Evolutionary conservation across 2,888 invertebrate genomes (phyloP).

Genomic region (Acrobeloides nanus): DNA sequence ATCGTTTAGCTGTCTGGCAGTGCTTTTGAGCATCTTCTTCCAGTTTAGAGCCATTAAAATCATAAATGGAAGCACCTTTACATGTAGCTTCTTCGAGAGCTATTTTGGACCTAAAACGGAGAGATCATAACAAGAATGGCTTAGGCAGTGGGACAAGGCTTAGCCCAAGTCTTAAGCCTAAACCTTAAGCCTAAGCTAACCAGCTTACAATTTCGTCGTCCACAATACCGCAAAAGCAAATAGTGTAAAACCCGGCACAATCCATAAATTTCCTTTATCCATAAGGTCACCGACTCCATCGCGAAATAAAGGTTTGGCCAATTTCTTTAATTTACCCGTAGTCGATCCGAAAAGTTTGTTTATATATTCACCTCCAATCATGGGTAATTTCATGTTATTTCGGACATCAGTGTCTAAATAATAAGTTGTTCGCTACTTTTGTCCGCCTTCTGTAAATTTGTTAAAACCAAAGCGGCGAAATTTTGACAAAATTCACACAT

Average conservation of each 20-base stretch:
- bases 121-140: too few relatives aligned
- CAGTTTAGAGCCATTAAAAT: slow-evolving; percentile 13
- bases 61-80: too few relatives aligned
- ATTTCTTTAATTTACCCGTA: slow-evolving; percentile 15
- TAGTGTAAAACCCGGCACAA: slow-evolving; percentile 21
- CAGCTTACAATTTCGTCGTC: slow-evolving; percentile 24
- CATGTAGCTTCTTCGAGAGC: too few relatives aligned
- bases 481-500: too few relatives aligned
- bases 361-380: slow-evolving; percentile 6
- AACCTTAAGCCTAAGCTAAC: too few relatives aligned
- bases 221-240: slow-evolving; percentile 20
- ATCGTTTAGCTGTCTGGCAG: slow-evolving; percentile 22
- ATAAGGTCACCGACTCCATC: slow-evolving; percentile 19
- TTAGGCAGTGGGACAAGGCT: too few relatives aligned
- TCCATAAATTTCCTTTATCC: slow-evolving; percentile 23
- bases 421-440: too few relatives aligned
- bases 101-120: too few relatives aligned
- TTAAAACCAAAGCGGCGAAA: too few relatives aligned
- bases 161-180: too few relatives aligned
- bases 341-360: slow-evolving; percentile 1
- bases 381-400: neutral
- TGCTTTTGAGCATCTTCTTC: slow-evolving; percentile 23
- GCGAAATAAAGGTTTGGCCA: slow-evolving; percentile 12
- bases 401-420: too few relatives aligned
- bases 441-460: too few relatives aligned